phyloP scores from a whole-genome alignment of 2,797 vertebrate genomes.

The Mus caroli region DNA sequence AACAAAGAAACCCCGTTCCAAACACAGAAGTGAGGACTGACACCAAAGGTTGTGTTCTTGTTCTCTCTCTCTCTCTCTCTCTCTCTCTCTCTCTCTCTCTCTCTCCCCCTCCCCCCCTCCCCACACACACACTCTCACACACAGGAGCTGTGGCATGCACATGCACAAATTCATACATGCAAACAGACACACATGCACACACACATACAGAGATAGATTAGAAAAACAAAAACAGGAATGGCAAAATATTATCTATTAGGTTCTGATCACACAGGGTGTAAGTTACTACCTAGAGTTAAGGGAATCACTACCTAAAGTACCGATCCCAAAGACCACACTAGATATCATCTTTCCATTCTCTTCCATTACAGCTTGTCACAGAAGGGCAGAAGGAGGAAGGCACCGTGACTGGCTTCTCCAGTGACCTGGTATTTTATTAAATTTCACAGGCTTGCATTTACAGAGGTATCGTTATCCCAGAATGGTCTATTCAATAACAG shows the following conservation, averaged over 20 bases:
- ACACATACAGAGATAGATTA: not conserved
- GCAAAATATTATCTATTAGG: not conserved
- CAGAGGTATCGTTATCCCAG: constrained; percentile 4
- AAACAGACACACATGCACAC: not conserved
- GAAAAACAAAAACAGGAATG: not conserved
- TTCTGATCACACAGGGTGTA: not conserved
- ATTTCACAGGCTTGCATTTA: constrained; percentile 33
- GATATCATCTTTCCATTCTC: constrained; percentile 47
- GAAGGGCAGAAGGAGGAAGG: constrained; percentile 44
- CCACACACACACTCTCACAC: not conserved
- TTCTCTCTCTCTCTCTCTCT: not conserved
- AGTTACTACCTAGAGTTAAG: not conserved
- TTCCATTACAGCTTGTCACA: constrained; percentile 26
- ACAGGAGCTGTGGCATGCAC: not conserved
- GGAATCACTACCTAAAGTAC: not conserved
- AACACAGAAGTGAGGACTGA: not conserved
- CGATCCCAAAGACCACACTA: not conserved
- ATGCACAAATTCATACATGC: not conserved
- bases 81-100: not conserved
- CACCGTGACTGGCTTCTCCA: constrained; percentile 9
- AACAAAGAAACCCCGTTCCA: not conserved
- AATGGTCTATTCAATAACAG: constrained; percentile 42
- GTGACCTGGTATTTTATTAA: not conserved
- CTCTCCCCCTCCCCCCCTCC: no score
- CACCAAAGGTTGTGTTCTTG: no score